Conservation (phyloP, 2,113 vertebrate genomes). For the Brevimyrus niger region DNA sequence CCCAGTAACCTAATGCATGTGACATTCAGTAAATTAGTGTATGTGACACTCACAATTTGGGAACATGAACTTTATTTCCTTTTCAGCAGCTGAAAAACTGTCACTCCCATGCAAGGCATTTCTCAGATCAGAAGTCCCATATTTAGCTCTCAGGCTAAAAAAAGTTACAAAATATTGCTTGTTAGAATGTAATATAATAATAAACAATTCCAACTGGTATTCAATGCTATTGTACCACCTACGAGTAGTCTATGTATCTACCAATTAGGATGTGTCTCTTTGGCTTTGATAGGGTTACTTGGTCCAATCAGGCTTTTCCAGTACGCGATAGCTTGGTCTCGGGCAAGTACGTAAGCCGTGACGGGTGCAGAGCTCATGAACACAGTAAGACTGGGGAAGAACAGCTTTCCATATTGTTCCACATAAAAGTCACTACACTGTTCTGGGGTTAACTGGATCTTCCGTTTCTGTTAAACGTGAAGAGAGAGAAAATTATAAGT, state of each 20-base stretch:
- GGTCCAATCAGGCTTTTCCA: constrained; percentile 89
- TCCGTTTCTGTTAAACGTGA: constrained; percentile 66
- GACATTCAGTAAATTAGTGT: constrained; percentile 43
- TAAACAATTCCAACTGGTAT: neutral
- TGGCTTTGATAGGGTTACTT: constrained; percentile 64
- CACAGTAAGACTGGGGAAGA: constrained; percentile 82
- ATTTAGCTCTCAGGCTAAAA: constrained; percentile 80
- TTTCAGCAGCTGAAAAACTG: constrained; percentile 69
- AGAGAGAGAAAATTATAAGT: neutral
- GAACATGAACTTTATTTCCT: constrained; percentile 87
- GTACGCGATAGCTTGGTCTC: constrained; percentile 66
- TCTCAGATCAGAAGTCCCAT: constrained; percentile 80
- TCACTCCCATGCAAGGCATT: constrained; percentile 87
- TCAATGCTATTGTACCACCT: neutral
- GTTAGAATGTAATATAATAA: neutral
- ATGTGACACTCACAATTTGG: constrained; percentile 68
- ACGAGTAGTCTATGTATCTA: constrained; percentile 37
- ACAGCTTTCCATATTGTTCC: constrained; percentile 79
- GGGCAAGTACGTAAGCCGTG: constrained; percentile 70
- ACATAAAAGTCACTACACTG: constrained; percentile 92
- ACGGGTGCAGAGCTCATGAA: constrained; percentile 93
- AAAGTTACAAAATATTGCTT: neutral
- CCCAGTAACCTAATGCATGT: neutral
- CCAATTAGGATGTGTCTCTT: constrained; percentile 77
- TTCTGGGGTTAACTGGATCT: constrained; percentile 80